Evolutionary conservation across 2,113 vertebrate genomes (phyloP), one percentile per base, ranked within the genome.

Genomic region (Myodes glareolus): DNA sequence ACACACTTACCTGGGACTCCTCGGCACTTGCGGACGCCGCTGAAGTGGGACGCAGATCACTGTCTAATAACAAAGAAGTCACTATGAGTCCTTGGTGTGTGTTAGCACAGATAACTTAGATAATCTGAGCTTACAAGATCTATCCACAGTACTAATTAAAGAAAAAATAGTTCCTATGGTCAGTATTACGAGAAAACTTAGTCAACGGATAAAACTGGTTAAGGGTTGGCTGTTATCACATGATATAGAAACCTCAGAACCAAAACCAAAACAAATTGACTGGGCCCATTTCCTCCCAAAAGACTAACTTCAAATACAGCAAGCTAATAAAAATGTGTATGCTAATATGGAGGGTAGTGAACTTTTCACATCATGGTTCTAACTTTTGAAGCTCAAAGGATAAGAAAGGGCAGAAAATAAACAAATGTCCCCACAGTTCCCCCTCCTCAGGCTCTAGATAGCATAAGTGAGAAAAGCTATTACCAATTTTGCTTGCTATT

Each of bases 1-100:
- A 93, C 39, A n/a, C 36, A 98, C 98, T 98, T 98, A 99, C 99
- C 96, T 98, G 98, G 92, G 98, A 97, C 95, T 98, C 93, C 78
- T 92, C 95, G 47, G 97, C 87, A 95, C 93, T 82, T 25, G 97
- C 58, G 19, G 84, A 97, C 16, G 97, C 97, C 95, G 97, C 36
- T 80, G 97, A 97, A 97, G 95, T 68, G 95, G 81, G 29, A 84
- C 70, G 80, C 36, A 97, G 94, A 94, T 50, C 97, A 94, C 65
- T 78, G 96, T 92, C 98, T 99, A 97, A 47, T 52, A 95, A 25
- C 90, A 97, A 95, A 98, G 9, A 98, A 92, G 97, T 33, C 58
- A 88, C 75, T 91, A 94, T 68, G 36, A 96, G 78, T 96, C 47
- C 73, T 52, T 86, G 87, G 50, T 92, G 67, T 93, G 91, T 87